phyloP scores from a whole-genome alignment of 1,140 invertebrate genomes.

The Trialeurodes vaporariorum region DNA sequence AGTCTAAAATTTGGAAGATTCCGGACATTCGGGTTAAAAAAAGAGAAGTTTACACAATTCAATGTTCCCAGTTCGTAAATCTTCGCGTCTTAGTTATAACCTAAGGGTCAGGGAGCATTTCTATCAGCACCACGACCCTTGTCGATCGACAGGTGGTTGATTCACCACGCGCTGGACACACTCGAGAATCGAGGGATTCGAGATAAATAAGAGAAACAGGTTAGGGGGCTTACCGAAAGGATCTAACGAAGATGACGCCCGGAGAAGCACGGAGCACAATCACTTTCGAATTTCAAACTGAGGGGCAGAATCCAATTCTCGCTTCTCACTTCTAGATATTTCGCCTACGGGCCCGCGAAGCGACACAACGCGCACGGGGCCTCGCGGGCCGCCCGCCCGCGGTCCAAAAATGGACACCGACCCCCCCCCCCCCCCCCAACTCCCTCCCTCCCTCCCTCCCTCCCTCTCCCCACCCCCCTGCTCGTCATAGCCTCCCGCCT shows the following conservation, averaged over 20 bases:
- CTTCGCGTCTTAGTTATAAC: too few species aligned
- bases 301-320: not conserved
- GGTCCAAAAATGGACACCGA: conserved; percentile 7
- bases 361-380: not conserved
- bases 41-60: too few species aligned
- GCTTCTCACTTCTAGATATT: not conserved
- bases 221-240: too few species aligned
- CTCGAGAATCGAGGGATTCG: too few species aligned
- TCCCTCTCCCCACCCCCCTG: conserved; percentile 3
- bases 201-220: too few species aligned
- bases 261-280: not conserved
- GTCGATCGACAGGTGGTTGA: too few species aligned
- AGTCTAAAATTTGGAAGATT: too few species aligned
- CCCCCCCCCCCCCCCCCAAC: conserved; percentile 5
- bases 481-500: not conserved
- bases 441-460: conserved; percentile 2
- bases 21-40: too few species aligned
- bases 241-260: not conserved
- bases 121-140: too few species aligned
- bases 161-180: too few species aligned
- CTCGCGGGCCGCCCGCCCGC: conserved; percentile 8
- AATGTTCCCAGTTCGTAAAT: too few species aligned
- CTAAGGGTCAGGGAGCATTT: too few species aligned
- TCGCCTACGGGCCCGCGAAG: conserved; percentile 4
- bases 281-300: conserved; percentile 4